Evolutionary conservation across 2,888 invertebrate species (phyloP), one percentile per base, ranked within the genome.

Genomic region (Ctenicera cuprea): DNA sequence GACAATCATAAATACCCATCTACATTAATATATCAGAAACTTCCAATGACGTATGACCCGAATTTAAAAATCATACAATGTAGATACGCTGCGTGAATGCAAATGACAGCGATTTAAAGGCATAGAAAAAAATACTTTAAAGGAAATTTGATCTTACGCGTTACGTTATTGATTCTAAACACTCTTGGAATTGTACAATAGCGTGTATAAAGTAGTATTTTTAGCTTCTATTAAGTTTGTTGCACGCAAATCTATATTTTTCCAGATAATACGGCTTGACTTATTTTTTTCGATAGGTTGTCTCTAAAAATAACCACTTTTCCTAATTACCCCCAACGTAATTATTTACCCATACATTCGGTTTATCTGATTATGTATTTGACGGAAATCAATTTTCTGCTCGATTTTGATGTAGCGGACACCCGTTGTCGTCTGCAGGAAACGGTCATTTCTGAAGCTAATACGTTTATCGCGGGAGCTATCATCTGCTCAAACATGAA

Each of bases 321-420:
- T 43, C 9, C n/a, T 52, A 52, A 52, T 52, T 52, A 52, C 12
- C 14, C n/a, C 1, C 20, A 9, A 48, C 14, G 16, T 9, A 18
- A 48, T 48, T 48, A 18, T 18, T 48, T 18, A 7, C 48, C 26
- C 1, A 22, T 30, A 1, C 26, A 16, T n/a, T 54, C 16, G n/a
- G 26, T 8, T 2, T 18, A 26, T 22, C 20, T 30, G 12, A n/a
- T 33, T 18, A 52, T 20, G 37, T 37, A 65, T 52, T 54, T 65
- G 65, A 52, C 52, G 52, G 50, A 30, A 37, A 37, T 65, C 65
- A 65, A 65, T 65, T 64, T 62, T 43, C 20, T 20, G 16, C 22
- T 16, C 12, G 43, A n/a, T 45, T 26, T 33, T 26, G 20, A 12
- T 38, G 30, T 20, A 33, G 33, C 22, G 26, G 16, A 54, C 12